A percentile compares a stretch with the other conserved stretches of the same genome.
These are phyloP conservation scores for Parnassius glacialis DNA, from an alignment of 2,888 invertebrate genomes.

Conservation along the genomic window DNA sequence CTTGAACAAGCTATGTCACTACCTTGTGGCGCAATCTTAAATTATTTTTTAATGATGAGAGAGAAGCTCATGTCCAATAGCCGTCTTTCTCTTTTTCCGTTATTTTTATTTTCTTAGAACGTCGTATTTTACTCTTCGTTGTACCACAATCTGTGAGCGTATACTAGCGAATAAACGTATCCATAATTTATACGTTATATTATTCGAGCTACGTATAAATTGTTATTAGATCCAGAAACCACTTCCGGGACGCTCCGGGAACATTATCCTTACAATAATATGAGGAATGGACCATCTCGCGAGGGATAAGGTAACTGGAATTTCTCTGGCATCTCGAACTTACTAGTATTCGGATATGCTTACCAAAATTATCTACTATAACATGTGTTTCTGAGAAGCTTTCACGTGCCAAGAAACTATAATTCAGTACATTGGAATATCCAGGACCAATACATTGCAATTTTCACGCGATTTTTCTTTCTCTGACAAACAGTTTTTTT, in stretches of 20 bases:
- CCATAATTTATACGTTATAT: slow-evolving; percentile 25
- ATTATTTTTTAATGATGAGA: too few relatives aligned
- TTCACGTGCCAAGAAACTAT: background rate
- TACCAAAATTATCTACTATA: background rate
- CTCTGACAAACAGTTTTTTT: too few relatives aligned
- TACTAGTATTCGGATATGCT: slow-evolving; percentile 1
- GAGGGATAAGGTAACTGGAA: slow-evolving; percentile 17
- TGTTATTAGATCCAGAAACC: slow-evolving; percentile 25
- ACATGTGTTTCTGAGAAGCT: background rate
- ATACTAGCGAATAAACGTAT: slow-evolving; percentile 14
- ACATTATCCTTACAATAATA: slow-evolving; percentile 25
- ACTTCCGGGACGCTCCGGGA: slow-evolving; percentile 19
- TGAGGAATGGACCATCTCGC: slow-evolving; percentile 20
- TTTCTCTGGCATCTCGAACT: slow-evolving; percentile 10
- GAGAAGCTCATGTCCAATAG: too few relatives aligned
- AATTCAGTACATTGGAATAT: background rate
- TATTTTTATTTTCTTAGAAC: background rate
- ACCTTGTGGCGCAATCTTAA: too few relatives aligned
- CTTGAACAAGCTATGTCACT: too few relatives aligned
- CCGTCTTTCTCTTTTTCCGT: too few relatives aligned
- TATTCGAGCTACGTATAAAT: slow-evolving; percentile 26
- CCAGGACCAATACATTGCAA: too few relatives aligned
- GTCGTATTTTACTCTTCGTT: background rate
- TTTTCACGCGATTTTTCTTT: too few relatives aligned
- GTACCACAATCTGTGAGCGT: background rate